Conservation (phyloP, 2,888 invertebrate species). For the Eudemis profundana region DNA sequence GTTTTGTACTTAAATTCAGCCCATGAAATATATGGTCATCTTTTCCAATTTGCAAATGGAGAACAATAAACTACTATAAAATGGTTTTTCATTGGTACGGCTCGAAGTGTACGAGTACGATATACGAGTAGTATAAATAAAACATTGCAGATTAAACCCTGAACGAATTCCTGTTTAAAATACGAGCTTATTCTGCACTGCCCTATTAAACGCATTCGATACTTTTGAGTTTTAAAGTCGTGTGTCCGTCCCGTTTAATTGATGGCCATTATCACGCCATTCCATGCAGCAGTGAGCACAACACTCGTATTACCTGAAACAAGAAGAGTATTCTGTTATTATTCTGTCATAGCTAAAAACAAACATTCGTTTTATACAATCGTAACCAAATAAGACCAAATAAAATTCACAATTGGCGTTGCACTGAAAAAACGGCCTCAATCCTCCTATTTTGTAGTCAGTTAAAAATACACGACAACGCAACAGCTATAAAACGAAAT, state of each 20-base stretch:
- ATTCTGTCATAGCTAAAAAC: no score
- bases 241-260: constrained; percentile 22
- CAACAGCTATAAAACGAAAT: constrained; percentile 21
- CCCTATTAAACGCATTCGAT: constrained; percentile 27
- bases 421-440: no score
- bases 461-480: not conserved
- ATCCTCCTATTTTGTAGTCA: not conserved
- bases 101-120: no score
- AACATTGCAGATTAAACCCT: not conserved
- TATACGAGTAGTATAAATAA: no score
- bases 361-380: no score
- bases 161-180: not conserved
- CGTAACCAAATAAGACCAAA: no score
- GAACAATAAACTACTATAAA: no score
- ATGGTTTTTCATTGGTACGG: no score
- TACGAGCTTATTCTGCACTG: not conserved
- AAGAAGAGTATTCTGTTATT: constrained; percentile 6
- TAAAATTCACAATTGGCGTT: no score
- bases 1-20: no score
- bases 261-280: constrained; percentile 35
- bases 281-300: constrained; percentile 23
- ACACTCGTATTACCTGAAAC: constrained; percentile 39
- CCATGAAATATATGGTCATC: no score
- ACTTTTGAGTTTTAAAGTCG: constrained; percentile 32
- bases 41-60: no score